Evolutionary conservation across 2,797 vertebrate genomes (phyloP).

Genomic region (Nyctalus aviator): DNA sequence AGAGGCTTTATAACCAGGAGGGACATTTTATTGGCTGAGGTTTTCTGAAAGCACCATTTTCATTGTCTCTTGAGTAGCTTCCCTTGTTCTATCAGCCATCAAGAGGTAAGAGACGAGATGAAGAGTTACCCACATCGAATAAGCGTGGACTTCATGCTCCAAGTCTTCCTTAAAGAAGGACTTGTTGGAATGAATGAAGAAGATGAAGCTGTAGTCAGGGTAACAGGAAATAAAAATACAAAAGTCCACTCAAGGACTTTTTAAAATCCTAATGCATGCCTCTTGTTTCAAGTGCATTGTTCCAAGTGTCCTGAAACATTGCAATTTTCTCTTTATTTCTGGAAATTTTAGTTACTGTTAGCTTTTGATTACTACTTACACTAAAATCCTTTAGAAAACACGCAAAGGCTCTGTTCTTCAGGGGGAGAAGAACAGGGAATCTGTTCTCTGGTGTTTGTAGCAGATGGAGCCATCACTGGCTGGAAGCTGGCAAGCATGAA

Average conservation of each 20-base stretch:
- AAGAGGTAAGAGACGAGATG: background rate
- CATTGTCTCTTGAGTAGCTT: background rate
- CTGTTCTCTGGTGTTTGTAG: background rate
- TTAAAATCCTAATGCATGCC: constrained; percentile 29
- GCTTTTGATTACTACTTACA: constrained; percentile 5
- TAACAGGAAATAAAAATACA: constrained; percentile 29
- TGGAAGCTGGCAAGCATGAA: background rate
- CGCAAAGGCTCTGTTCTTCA: background rate
- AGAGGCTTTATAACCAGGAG: constrained; percentile 33
- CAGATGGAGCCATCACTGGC: background rate
- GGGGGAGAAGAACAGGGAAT: background rate
- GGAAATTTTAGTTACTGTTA: constrained; percentile 27
- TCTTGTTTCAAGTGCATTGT: constrained; percentile 22
- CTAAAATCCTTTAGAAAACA: constrained; percentile 31
- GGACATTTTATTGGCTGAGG: constrained; percentile 62
- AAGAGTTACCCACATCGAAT: background rate
- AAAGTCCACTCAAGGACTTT: constrained; percentile 53
- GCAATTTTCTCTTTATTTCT: constrained; percentile 5
- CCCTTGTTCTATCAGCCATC: background rate
- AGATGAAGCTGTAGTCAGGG: background rate
- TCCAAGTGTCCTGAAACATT: background rate
- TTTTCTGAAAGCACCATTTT: constrained; percentile 43
- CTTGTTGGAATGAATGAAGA: background rate
- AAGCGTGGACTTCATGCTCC: background rate
- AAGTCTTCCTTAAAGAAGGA: background rate